These are phyloP conservation scores for Calcarius ornatus DNA, from an alignment of 2,113 vertebrate genomes.

Conservation along the genomic window DNA sequence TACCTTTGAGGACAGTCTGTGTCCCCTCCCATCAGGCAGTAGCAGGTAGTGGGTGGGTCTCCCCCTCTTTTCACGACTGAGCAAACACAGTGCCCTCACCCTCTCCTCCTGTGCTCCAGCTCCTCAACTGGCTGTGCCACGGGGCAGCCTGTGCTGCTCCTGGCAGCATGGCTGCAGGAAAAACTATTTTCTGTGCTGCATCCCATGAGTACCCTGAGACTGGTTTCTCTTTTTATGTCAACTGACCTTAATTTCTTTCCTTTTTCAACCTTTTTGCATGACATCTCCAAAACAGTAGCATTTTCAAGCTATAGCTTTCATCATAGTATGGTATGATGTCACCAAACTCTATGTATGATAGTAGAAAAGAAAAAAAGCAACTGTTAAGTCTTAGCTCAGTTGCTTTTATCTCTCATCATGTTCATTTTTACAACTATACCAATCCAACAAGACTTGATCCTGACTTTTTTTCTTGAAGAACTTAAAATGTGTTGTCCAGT, in stretches of 20 bases:
- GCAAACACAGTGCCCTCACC: background rate
- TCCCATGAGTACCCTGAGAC: background rate
- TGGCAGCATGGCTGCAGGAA: accelerated
- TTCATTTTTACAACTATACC: background rate
- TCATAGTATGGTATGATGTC: background rate
- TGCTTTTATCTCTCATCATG: background rate
- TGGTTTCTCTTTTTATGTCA: background rate
- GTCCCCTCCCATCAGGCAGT: background rate
- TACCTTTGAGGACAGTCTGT: background rate
- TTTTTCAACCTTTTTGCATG: background rate
- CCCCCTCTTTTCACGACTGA: background rate
- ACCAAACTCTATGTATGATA: background rate
- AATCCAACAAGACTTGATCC: background rate
- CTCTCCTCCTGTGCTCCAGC: accelerated
- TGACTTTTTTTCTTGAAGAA: background rate
- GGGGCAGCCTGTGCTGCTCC: background rate
- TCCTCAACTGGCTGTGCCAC: accelerated
- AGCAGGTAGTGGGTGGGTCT: background rate
- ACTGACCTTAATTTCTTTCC: background rate
- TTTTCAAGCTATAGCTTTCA: background rate
- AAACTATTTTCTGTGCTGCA: background rate
- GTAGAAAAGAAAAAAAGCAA: background rate
- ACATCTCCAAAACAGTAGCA: background rate
- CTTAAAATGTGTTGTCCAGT: background rate
- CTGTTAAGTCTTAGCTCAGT: background rate